Conservation (phyloP, 2,888 invertebrate genomes). For the Villa cingulata region DNA sequence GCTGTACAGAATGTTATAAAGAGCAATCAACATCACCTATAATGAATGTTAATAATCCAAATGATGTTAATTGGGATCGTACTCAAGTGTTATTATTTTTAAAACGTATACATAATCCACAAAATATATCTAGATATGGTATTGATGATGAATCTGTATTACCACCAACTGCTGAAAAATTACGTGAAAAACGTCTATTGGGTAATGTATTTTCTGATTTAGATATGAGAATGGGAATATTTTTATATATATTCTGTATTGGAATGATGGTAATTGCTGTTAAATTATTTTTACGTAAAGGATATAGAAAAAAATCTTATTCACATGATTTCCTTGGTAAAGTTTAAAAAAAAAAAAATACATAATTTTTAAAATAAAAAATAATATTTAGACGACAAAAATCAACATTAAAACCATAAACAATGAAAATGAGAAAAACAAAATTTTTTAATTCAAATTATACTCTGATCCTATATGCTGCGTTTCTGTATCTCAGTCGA, state of each 20-base stretch:
- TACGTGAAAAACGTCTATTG: slow-evolving; percentile 28
- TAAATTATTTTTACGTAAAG: slow-evolving; percentile 51
- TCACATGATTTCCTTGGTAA: slow-evolving; percentile 55
- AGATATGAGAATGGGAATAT: slow-evolving; percentile 63
- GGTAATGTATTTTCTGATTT: slow-evolving; percentile 33
- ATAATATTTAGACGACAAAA: too few relatives aligned
- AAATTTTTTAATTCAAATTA: too few relatives aligned
- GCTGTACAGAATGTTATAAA: slow-evolving; percentile 55
- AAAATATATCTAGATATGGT: slow-evolving; percentile 22
- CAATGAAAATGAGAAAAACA: too few relatives aligned
- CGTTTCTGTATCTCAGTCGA: too few relatives aligned
- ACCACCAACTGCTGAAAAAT: slow-evolving; percentile 21
- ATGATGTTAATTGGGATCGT: slow-evolving; percentile 29
- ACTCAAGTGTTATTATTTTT: slow-evolving; percentile 28
- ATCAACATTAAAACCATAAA: too few relatives aligned
- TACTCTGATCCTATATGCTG: too few relatives aligned
- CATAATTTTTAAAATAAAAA: too few relatives aligned
- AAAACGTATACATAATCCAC: slow-evolving; percentile 29
- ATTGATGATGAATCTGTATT: slow-evolving; percentile 23
- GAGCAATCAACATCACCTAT: slow-evolving; percentile 23
- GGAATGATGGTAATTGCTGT: slow-evolving; percentile 61
- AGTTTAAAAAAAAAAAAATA: slow-evolving; percentile 46
- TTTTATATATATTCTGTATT: slow-evolving; percentile 61
- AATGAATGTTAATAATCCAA: slow-evolving; percentile 14
- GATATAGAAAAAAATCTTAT: slow-evolving; percentile 59